phyloP scores from a whole-genome alignment of 1,140 invertebrate species.

The Nebria ingens region DNA sequence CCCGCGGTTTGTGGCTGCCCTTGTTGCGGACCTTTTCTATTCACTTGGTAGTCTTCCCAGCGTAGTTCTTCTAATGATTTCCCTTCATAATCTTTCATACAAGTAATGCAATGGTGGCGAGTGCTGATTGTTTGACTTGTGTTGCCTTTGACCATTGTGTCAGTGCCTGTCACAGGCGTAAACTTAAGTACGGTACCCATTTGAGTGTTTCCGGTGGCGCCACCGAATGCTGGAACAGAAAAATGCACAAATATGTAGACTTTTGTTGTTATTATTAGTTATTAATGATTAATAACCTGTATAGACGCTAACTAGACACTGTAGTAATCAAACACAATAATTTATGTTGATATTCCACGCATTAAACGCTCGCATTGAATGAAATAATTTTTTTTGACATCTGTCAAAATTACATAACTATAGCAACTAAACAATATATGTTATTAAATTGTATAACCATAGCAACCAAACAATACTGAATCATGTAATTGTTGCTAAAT shows the following conservation, averaged over 20 bases:
- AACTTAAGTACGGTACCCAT: slow-evolving; percentile 78
- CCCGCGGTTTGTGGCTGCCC: slow-evolving; percentile 18
- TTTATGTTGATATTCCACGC: background rate
- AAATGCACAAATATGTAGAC: slow-evolving; percentile 12
- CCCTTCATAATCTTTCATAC: slow-evolving; percentile 94
- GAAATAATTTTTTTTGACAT: too few relatives aligned
- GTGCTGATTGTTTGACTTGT: slow-evolving; percentile 74
- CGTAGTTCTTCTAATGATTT: slow-evolving; percentile 92
- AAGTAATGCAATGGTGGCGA: slow-evolving; percentile 89
- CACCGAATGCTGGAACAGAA: slow-evolving; percentile 41
- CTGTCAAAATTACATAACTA: too few relatives aligned
- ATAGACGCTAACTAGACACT: too few relatives aligned
- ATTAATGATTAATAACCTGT: too few relatives aligned
- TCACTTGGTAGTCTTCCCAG: slow-evolving; percentile 84
- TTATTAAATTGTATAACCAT: too few relatives aligned
- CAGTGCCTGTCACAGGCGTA: slow-evolving; percentile 72
- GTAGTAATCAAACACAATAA: background rate
- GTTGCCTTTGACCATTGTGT: slow-evolving; percentile 85
- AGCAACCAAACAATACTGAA: too few relatives aligned
- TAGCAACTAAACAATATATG: too few relatives aligned
- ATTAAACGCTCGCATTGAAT: background rate
- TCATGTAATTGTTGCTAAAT: too few relatives aligned
- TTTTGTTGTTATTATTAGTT: background rate
- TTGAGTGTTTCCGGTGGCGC: slow-evolving; percentile 27
- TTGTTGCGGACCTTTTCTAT: slow-evolving; percentile 59